Evolutionary conservation across 2,797 vertebrate species (phyloP), one percentile per base, ranked within the genome.

Genomic region (Columba guinea): DNA sequence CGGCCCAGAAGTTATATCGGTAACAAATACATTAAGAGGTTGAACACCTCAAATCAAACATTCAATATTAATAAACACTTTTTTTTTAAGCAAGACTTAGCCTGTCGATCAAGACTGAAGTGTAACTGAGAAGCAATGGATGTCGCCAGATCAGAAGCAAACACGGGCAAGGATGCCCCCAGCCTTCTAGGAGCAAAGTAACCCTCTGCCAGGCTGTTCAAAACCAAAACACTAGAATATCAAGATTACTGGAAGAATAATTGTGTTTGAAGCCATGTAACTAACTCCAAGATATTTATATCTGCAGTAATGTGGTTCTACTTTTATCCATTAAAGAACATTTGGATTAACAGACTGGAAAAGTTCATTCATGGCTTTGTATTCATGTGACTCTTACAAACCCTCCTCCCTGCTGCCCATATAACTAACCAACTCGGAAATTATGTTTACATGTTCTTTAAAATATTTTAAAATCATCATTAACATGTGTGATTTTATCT

Each of bases 321-420:
- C 95, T 97, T 96, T 97, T 97, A 97, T 91, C 96, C 92, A 97
- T 96, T 96, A 96, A 96, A 94, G 64, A 93, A 96, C 95, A 97
- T 94, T 97, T 92, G 93, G 83, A 97, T 96, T 94, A 97, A 95
- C 89, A 96, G 92, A 97, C 87, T 39, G 44, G 85, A 92, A 91
- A 90, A 67, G 87, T 94, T 93, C 83, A 94, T 69, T 69, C 41
- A 89, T 5, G 23, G 55, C 49, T 95, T 94, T 85, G 3, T 12
- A 51, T 23, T 32, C 39, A 34, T 30, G 39, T 2, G 22, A 51
- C 48, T 75, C 64, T 55, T 67, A 73, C 28, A 90, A 87, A 77
- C 15, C 28, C 46, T 60, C 20, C 67, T 53, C 28, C 15, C 44
- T 41, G 44, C 67, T 86, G 63, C 71, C 71, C 80, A 62, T 20